Base-by-base conservation (phyloP, 2,797 vertebrate genomes). In the Apogon hyalosoma region DNA sequence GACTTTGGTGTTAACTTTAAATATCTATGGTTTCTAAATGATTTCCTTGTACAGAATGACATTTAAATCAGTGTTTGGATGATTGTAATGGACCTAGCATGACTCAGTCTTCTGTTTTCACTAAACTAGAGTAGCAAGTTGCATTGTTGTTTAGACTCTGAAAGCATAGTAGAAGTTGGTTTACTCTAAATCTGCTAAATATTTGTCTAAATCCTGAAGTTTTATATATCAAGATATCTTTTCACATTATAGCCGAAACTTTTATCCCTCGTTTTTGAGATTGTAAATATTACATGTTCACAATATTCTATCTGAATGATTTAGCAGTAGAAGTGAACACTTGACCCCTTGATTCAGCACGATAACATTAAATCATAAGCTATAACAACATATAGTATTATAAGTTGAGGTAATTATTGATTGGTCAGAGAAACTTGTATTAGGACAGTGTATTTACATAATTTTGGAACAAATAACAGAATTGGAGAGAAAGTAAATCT, bases 211-310 rank as follows among this genome's bases (percentile, higher is more conserved):
- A 90, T 94, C 90, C 89, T 90, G 85, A 88, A 90, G 67, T 90
- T 92, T 94, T 93, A 94, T 93, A 91, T 91, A 89, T 88, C 82
- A 75, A 88, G 70, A 86, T 93, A 92, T 90, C 95, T 96, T 94
- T 96, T 95, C 93, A 95, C 92, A 90, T 88, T 90, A 89, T 88
- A 90, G 94, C 90, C 90, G 92, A 86, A 90, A 85, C 83, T 89
- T 90, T 94, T 93, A 93, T 92, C 94, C 93, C 94, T 95, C 94
- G 93, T 94, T 95, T 97, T 95, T 95, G 94, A 94, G 94, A 95
- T 90, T 98, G 97, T 98, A 98, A 96, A 97, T 95, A 96, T 84
- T 92, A 95, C 94, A 95, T 94, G 94, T 95, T 95, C 91, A 88
- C 82, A 87, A 89, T 92, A 93, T 92, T 93, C 90, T 93, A 92